These are phyloP conservation scores for Cecidostiba fungosa DNA, from an alignment of 2,888 invertebrate species.

Conservation along the genomic window DNA sequence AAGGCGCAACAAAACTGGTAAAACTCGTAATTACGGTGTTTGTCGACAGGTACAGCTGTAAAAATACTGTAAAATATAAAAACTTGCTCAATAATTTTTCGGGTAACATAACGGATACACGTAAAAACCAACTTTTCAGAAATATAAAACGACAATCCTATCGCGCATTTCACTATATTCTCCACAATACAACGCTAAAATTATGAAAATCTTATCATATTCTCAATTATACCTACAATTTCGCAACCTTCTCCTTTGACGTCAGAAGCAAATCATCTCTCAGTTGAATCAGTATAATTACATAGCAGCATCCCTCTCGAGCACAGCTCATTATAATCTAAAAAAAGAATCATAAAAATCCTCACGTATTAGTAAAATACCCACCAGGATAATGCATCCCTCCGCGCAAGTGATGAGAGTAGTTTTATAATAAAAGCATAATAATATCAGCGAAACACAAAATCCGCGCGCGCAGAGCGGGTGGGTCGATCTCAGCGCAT, in stretches of 20 bases:
- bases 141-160: too few species aligned
- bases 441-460: background rate
- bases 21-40: background rate
- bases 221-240: too few species aligned
- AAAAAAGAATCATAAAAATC: background rate
- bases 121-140: too few species aligned
- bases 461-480: background rate
- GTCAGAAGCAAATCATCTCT: background rate
- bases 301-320: background rate
- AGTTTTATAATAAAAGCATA: too few species aligned
- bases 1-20: background rate
- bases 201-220: too few species aligned
- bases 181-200: too few species aligned
- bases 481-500: background rate
- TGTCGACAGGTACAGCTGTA: background rate
- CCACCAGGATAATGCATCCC: background rate
- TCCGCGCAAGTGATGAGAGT: too few species aligned
- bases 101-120: too few species aligned
- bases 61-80: background rate
- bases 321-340: background rate
- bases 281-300: background rate
- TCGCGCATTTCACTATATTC: too few species aligned
- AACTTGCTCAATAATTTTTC: background rate
- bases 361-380: background rate
- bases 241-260: background rate